Percentiles rank a stretch among this genome's conserved stretches.
These are phyloP conservation scores for Platerodrilus igneus DNA, from an alignment of 2,888 invertebrate genomes.

Conservation along the genomic window DNA sequence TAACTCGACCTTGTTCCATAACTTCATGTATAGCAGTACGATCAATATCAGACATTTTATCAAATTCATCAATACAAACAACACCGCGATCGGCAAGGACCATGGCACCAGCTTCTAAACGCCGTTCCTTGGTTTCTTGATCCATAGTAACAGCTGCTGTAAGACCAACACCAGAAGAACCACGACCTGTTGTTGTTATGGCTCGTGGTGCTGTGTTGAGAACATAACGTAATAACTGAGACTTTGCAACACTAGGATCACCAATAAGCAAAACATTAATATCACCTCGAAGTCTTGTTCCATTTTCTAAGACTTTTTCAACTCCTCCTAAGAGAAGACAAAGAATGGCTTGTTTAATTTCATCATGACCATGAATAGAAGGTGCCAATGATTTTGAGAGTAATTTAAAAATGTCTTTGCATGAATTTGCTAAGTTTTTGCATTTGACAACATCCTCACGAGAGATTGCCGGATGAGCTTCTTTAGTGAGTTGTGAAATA, in stretches of 20 bases:
- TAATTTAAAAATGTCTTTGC: slow-evolving; percentile 79
- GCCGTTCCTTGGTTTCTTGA: slow-evolving; percentile 70
- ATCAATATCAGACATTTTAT: slow-evolving; percentile 99
- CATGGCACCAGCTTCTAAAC: slow-evolving; percentile 98
- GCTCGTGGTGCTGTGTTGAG: slow-evolving; percentile 92
- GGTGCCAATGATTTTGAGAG: slow-evolving; percentile 92
- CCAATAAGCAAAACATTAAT: slow-evolving; percentile 69
- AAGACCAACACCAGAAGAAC: slow-evolving; percentile 96
- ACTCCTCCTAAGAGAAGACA: slow-evolving; percentile 92
- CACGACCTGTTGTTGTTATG: slow-evolving; percentile 94
- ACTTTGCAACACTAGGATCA: slow-evolving; percentile 98
- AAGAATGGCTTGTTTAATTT: slow-evolving; percentile 92
- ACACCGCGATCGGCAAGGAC: slow-evolving; percentile 98
- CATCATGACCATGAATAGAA: slow-evolving; percentile 95
- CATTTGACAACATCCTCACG: slow-evolving; percentile 86
- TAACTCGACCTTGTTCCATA: slow-evolving; percentile 97
- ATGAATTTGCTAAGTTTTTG: slow-evolving; percentile 71
- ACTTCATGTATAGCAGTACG: slow-evolving; percentile 99
- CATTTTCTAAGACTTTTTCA: slow-evolving; percentile 89
- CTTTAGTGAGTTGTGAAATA: slow-evolving; percentile 84
- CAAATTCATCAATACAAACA: slow-evolving; percentile 97
- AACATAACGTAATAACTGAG: slow-evolving; percentile 91
- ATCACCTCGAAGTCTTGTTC: slow-evolving; percentile 82
- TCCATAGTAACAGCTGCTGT: slow-evolving; percentile 98
- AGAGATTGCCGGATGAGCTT: slow-evolving; percentile 70